Evolutionary conservation across 2,888 invertebrate species (phyloP).

Genomic region (Agrypnus murinus): DNA sequence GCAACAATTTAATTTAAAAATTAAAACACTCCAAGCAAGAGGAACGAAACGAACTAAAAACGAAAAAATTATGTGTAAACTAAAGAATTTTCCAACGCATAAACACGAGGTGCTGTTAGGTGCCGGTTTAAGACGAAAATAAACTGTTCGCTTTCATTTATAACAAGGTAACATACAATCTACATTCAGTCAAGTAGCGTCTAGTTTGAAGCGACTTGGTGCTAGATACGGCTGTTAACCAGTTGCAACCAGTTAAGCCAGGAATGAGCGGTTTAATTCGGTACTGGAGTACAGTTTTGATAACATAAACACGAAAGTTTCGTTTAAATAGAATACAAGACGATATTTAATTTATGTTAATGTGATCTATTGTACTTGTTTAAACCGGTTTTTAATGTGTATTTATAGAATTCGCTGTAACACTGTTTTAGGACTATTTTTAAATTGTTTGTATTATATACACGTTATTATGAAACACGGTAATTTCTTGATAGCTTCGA

Average conservation of each 20-base stretch:
- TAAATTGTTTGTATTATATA: constrained; percentile 20
- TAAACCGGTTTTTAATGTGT: constrained; percentile 42
- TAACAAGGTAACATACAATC: constrained; percentile 44
- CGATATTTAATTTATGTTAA: constrained; percentile 29
- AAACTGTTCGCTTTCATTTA: constrained; percentile 40
- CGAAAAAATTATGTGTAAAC: background rate
- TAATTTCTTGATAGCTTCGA: too few species aligned
- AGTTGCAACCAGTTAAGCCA: constrained; percentile 69
- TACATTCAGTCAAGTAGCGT: constrained; percentile 54
- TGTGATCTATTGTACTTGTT: constrained; percentile 28
- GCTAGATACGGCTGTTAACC: constrained; percentile 65
- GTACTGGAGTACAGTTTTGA: constrained; percentile 62
- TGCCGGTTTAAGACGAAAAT: background rate
- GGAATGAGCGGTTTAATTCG: constrained; percentile 70
- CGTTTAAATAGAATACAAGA: constrained; percentile 31
- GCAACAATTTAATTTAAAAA: constrained; percentile 6
- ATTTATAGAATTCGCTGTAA: constrained; percentile 31
- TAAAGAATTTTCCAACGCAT: background rate
- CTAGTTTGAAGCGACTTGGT: constrained; percentile 65
- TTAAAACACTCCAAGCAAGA: background rate
- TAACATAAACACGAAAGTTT: constrained; percentile 48
- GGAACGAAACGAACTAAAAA: background rate
- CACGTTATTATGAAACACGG: background rate
- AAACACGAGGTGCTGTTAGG: background rate
- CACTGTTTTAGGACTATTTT: constrained; percentile 30